phyloP scores from a whole-genome alignment of 2,113 vertebrate genomes.

The Leptodactylus fuscus region DNA sequence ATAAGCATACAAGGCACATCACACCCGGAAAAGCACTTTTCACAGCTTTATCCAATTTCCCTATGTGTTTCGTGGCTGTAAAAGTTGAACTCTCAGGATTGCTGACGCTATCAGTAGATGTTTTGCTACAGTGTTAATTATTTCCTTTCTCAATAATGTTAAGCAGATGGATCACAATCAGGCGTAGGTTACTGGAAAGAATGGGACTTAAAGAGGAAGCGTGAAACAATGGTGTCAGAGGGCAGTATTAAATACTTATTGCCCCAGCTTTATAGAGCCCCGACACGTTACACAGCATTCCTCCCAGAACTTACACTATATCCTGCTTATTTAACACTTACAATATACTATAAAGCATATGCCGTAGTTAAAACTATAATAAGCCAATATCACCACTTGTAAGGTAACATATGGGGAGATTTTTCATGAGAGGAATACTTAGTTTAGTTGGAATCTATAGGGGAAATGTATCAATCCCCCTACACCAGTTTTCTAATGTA shows the following conservation, averaged over 20 bases:
- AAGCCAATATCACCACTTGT: no score
- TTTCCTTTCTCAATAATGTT: slow-evolving; percentile 18
- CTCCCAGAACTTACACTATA: background rate
- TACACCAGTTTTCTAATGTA: no score
- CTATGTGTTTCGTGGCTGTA: background rate
- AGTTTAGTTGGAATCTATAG: no score
- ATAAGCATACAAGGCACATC: background rate
- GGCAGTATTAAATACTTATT: no score
- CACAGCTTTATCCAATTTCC: background rate
- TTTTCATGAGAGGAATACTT: no score
- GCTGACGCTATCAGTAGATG: slow-evolving; percentile 6
- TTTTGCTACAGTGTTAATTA: background rate
- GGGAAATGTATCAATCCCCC: no score
- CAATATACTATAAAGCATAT: background rate
- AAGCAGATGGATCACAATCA: background rate
- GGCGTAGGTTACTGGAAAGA: background rate
- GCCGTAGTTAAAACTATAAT: no score
- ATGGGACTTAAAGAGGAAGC: background rate
- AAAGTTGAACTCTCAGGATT: background rate
- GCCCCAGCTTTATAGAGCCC: no score
- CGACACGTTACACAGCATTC: background rate
- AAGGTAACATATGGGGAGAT: no score
- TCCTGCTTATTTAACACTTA: background rate
- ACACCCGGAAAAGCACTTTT: background rate
- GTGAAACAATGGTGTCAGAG: background rate